Conservation (phyloP, 2,888 invertebrate genomes). For the Exephanes ischioxanthus region DNA sequence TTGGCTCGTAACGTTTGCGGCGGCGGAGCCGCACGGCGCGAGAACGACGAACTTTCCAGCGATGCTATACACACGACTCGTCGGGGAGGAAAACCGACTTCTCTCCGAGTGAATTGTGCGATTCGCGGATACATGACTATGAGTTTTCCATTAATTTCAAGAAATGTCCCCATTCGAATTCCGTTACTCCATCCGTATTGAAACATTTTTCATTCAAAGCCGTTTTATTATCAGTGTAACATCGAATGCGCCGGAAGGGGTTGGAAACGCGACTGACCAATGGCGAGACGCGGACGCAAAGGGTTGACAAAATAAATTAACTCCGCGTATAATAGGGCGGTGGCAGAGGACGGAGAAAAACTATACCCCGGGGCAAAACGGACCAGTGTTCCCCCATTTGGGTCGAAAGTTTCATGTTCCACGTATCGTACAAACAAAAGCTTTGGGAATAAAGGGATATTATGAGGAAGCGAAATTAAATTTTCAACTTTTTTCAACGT, state of each 20-base stretch:
- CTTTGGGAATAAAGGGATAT: too few species aligned
- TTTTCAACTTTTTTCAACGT: too few species aligned
- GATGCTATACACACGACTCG: not conserved
- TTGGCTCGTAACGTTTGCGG: constrained; percentile 51
- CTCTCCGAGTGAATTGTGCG: not conserved
- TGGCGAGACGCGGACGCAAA: constrained; percentile 9
- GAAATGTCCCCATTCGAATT: too few species aligned
- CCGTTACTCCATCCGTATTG: not conserved
- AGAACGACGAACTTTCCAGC: constrained; percentile 49
- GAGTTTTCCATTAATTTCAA: too few species aligned
- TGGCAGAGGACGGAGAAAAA: too few species aligned
- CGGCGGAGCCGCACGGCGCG: not conserved
- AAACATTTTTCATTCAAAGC: not conserved
- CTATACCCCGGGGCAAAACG: too few species aligned
- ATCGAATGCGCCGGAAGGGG: not conserved
- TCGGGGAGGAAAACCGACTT: not conserved
- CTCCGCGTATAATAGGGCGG: not conserved
- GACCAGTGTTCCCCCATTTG: too few species aligned
- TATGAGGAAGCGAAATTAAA: too few species aligned
- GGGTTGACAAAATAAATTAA: constrained; percentile 23
- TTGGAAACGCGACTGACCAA: not conserved
- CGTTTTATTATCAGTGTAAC: not conserved
- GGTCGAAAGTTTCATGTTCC: too few species aligned
- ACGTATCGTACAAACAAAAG: too few species aligned
- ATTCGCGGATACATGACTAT: too few species aligned